Evolutionary conservation across 2,797 vertebrate genomes (phyloP), one percentile per base, ranked within the genome.

Genomic region (Chromobotia macracanthus): DNA sequence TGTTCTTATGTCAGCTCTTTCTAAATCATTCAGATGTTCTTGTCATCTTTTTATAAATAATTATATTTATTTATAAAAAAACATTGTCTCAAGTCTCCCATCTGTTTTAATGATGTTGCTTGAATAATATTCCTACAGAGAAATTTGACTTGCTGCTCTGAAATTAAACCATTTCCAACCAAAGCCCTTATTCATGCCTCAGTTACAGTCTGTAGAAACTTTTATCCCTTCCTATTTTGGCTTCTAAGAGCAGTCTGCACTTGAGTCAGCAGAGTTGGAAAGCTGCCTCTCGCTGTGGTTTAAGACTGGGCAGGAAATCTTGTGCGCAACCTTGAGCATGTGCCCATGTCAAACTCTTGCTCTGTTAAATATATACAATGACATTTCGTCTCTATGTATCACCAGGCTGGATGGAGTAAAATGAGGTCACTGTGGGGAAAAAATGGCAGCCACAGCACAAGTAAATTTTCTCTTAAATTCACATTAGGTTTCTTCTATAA

Each of bases 281-380:
- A 66, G 51, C 74, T 56, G 53, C 28, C 50, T 71, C 25, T 83
- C 13, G 11, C 72, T 65, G 77, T 65, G 69, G 68, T 44, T 68
- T 79, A 67, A 65, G 70, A 60, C 58, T 46, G 4, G n/a, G 8
- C 73, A 81, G 69, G 55, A 72, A 77, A 77, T 80, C 69, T 75
- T 46, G 19, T 11, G 16, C 48, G 65, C 51, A 83, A 69, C 75
- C 77, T 80, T 85, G 31, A 82, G 77, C 81, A 64, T 75, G 79
- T 74, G 65, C 51, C 60, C 50, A 51, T 77, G 78, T 66, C 48
- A 16, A 53, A 10, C 73, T 83, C 23, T 72, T 85, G 84, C 85
- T 84, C 75, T 86, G 77, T 82, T 85, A 81, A 79, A 71, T 79
- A 77, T 71, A 74, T 67, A 86, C 83, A 86, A 84, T 83, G 64